These are phyloP conservation scores for Donacobius atricapilla DNA, from an alignment of 2,113 vertebrate species.

Conservation along the genomic window DNA sequence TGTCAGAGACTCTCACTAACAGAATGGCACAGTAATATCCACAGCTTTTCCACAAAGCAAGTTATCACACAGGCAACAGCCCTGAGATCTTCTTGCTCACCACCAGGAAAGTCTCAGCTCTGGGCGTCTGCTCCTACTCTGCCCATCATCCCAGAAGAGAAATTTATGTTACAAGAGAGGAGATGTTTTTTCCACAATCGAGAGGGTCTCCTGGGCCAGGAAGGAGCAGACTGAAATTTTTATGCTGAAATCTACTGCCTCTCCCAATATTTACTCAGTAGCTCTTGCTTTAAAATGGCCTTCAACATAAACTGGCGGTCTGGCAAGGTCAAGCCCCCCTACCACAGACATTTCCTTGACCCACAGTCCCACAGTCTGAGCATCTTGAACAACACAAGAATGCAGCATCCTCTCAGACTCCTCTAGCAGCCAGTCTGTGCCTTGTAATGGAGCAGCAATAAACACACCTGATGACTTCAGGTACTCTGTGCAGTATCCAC, in stretches of 20 bases:
- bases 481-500: background rate
- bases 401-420: background rate
- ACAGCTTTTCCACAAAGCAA: background rate
- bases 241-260: background rate
- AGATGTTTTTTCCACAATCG: background rate
- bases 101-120: background rate
- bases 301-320: background rate
- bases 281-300: accelerated
- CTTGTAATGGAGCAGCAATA: background rate
- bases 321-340: background rate
- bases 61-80: background rate
- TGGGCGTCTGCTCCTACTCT: background rate
- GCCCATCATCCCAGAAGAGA: background rate
- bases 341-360: background rate
- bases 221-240: background rate
- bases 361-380: background rate
- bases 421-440: background rate
- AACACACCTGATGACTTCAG: background rate
- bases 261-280: background rate
- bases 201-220: background rate
- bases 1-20: background rate
- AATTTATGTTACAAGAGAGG: background rate
- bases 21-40: background rate
- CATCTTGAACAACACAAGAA: background rate
- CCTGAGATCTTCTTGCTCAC: background rate